These are phyloP conservation scores for Epinotia demarniana DNA, from an alignment of 2,888 invertebrate genomes.

Conservation along the genomic window DNA sequence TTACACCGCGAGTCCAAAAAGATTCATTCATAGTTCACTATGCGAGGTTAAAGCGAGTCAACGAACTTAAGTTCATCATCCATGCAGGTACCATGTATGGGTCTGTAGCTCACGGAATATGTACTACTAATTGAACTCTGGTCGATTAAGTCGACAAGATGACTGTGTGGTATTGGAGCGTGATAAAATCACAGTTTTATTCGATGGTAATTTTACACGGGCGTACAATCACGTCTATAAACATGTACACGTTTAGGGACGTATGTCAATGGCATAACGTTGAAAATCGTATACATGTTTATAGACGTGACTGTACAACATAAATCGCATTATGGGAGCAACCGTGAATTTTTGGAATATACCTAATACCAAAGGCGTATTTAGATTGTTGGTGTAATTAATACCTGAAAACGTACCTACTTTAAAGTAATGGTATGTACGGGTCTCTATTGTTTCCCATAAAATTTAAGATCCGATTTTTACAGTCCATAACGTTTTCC, in stretches of 20 bases:
- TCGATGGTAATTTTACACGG: neutral
- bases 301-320: too few species aligned
- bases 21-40: conserved; percentile 30
- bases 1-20: conserved; percentile 40
- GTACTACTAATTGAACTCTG: conserved; percentile 37
- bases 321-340: neutral
- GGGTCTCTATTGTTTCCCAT: too few species aligned
- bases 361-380: neutral
- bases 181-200: conserved; percentile 18
- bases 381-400: too few species aligned
- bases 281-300: too few species aligned
- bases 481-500: too few species aligned
- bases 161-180: conserved; percentile 20
- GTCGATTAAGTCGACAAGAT: conserved; percentile 23
- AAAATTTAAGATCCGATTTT: too few species aligned
- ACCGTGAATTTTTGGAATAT: neutral
- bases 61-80: conserved; percentile 61
- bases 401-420: too few species aligned
- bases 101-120: neutral
- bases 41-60: conserved; percentile 56
- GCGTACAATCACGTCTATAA: too few species aligned
- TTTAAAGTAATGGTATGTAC: too few species aligned
- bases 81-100: conserved; percentile 29
- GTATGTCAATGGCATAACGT: too few species aligned
- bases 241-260: too few species aligned